Base-by-base conservation (phyloP, 1,140 invertebrate species). In the Drosophila orena region DNA sequence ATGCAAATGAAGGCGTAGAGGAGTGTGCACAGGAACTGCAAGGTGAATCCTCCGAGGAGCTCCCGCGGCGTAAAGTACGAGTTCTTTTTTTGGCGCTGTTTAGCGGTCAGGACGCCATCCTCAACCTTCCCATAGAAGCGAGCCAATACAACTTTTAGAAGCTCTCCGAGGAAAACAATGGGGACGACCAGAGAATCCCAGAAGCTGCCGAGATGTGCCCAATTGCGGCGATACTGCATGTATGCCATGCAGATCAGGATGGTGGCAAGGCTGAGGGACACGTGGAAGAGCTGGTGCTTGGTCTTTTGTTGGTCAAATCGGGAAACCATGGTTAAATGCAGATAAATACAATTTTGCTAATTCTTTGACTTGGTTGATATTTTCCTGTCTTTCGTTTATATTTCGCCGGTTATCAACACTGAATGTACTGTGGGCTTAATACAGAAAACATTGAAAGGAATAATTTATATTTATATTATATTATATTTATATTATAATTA, bases 151-250 rank as follows among this genome's bases (percentile, higher is more conserved):
- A 92, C 89, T 58, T 92, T 92, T 0, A 91, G 55, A 20, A 92
- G 58, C 60, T 92, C 91, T 12, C 91, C 90, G 11, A 76, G 61
- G 20, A 92, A 91, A 1, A 92, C 89, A 68, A 92, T 91, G n/a
- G 91, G 91, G n/a, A 92, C 77, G 15, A 92, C 84, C 15, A 92
- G 43, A n/a, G 91, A 92, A n/a, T 91, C 81, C 86, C 89, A 91
- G 46, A 92, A 89, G 68, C 70, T 92, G 20, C 91, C 91, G 4
- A 92, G 64, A 53, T 91, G 79, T 11, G 80, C 71, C 91, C 91
- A 92, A 24, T 91, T 92, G 1, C 80, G 70, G 17, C 86, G 79
- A 43, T 89, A 89, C 53, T 92, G 89, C 88, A 91, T 92, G 42
- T 92, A 92, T 2, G 91, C 77, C 91, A 92, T 91, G 62, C 91